Evolutionary conservation across 2,113 vertebrate genomes (phyloP).

Genomic region (Platycercus adscitus): DNA sequence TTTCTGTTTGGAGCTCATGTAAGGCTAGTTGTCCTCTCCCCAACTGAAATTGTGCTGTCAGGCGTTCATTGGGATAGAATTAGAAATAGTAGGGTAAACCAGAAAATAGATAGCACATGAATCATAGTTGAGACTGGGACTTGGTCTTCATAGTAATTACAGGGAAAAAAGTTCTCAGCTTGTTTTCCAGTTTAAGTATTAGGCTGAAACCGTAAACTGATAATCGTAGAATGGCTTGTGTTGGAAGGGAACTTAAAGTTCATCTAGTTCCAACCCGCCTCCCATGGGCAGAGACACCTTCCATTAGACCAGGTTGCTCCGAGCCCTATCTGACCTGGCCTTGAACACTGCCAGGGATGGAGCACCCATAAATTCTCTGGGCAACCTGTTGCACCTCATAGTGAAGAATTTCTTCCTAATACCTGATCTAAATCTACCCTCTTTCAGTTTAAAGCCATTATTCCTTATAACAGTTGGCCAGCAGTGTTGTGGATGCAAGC

Average conservation of each 20-base stretch:
- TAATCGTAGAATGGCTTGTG: neutral
- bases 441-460: neutral
- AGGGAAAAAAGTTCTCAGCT: neutral
- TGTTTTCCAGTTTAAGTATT: neutral
- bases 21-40: neutral
- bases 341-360: neutral
- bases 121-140: neutral
- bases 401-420: neutral
- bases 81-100: neutral
- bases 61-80: fast-evolving
- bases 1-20: neutral
- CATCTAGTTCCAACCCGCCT: neutral
- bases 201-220: neutral
- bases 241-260: neutral
- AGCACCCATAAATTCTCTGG: neutral
- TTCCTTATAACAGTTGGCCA: neutral
- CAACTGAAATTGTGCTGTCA: neutral
- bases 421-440: neutral
- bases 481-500: neutral
- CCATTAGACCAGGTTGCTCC: neutral
- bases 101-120: neutral
- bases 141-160: neutral
- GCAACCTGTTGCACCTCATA: neutral
- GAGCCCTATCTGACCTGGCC: neutral
- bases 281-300: neutral